Evolutionary conservation across 2,888 invertebrate genomes (phyloP).

Genomic region (Aelia acuminata): DNA sequence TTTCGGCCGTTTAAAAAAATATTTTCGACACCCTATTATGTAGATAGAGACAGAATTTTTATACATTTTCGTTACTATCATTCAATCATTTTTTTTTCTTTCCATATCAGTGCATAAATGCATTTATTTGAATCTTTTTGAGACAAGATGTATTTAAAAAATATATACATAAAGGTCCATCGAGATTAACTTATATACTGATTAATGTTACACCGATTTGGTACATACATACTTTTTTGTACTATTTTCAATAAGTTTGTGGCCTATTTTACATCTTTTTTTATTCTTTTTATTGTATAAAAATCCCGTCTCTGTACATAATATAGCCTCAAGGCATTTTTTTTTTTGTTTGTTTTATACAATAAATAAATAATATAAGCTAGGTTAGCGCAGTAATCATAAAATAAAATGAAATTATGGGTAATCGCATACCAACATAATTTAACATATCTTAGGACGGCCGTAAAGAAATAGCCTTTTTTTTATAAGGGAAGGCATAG

Average conservation of each 20-base stretch:
- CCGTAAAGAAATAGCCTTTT: slow-evolving; percentile 57
- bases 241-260: no score
- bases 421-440: slow-evolving; percentile 30
- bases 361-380: not conserved
- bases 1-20: slow-evolving; percentile 13
- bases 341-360: not conserved
- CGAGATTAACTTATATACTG: no score
- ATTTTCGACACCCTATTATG: slow-evolving; percentile 34
- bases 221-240: no score
- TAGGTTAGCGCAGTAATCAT: not conserved
- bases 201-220: no score
- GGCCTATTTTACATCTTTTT: not conserved
- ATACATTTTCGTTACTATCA: not conserved
- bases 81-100: no score
- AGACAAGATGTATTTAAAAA: not conserved
- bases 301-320: not conserved
- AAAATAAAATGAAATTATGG: slow-evolving; percentile 33
- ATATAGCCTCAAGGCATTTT: slow-evolving; percentile 7
- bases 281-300: not conserved
- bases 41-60: not conserved
- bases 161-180: no score
- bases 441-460: slow-evolving; percentile 57
- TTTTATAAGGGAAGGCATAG: slow-evolving; percentile 57
- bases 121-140: not conserved
- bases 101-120: not conserved